phyloP scores from a whole-genome alignment of 2,888 invertebrate species.

The Diachrysia chrysitis region DNA sequence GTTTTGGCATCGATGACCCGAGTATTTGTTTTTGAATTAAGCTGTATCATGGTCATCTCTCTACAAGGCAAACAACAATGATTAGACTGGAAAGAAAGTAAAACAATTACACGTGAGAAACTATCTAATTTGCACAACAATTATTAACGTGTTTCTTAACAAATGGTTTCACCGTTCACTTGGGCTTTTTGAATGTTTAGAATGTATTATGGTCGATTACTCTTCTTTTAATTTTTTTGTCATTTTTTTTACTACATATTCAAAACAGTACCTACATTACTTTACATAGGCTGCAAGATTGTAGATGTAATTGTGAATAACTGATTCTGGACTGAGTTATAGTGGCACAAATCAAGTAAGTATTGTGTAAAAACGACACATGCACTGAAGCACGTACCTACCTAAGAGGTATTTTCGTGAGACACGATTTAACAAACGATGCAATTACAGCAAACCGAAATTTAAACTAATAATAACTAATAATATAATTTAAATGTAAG shows the following conservation, averaged over 20 bases:
- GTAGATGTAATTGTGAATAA: too few species aligned
- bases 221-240: slow-evolving; percentile 13
- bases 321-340: too few species aligned
- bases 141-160: slow-evolving; percentile 53
- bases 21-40: slow-evolving; percentile 23
- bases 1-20: slow-evolving; percentile 17
- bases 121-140: slow-evolving; percentile 72
- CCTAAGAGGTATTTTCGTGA: slow-evolving; percentile 29
- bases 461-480: too few species aligned
- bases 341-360: too few species aligned
- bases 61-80: slow-evolving; percentile 36
- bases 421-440: slow-evolving; percentile 20
- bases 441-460: slow-evolving; percentile 28
- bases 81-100: slow-evolving; percentile 64
- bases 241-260: background rate
- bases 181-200: slow-evolving; percentile 28
- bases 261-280: background rate
- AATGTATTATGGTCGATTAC: slow-evolving; percentile 14
- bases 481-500: slow-evolving; percentile 7
- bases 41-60: slow-evolving; percentile 45
- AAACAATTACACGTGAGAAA: slow-evolving; percentile 64
- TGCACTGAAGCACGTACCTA: slow-evolving; percentile 16
- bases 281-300: background rate
- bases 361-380: background rate
- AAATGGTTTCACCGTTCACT: slow-evolving; percentile 61